Percentiles rank a stretch among this genome's conserved stretches.
Conservation (phyloP, 53 echinoderm and acorn worm genomes). For the Echinometra lucunter region DNA sequence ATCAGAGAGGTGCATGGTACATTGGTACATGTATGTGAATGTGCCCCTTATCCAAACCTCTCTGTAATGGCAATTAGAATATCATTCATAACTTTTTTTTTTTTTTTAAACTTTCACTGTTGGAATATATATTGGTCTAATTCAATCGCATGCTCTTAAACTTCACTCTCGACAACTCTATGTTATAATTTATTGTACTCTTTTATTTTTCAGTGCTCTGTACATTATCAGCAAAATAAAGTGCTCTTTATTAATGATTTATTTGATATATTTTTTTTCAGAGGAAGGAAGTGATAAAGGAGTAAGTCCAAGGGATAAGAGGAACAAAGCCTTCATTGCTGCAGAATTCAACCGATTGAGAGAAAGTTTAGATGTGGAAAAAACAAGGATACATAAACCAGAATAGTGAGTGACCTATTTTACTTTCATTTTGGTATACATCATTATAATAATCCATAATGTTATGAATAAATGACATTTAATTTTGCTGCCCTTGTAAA, state of each 20-base stretch:
- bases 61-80: too few relatives aligned
- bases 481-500: too few relatives aligned
- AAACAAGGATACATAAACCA: conserved; percentile 87
- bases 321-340: conserved; percentile 84
- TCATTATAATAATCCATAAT: too few relatives aligned
- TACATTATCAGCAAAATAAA: not conserved
- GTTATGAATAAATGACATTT: too few relatives aligned
- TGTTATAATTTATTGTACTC: not conserved
- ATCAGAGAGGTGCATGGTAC: too few relatives aligned
- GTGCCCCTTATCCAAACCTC: too few relatives aligned
- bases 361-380: conserved; percentile 86
- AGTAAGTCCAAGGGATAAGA: conserved; percentile 68
- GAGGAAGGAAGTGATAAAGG: conserved; percentile 35
- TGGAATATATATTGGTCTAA: too few relatives aligned
- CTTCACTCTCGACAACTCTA: not conserved
- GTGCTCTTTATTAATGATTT: not conserved
- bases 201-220: not conserved
- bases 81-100: too few relatives aligned
- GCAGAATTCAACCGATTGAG: conserved; percentile 90
- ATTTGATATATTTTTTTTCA: not conserved
- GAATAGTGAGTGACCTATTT: conserved; percentile 81
- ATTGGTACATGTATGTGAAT: too few relatives aligned
- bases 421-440: not conserved
- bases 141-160: too few relatives aligned
- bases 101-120: too few relatives aligned